phyloP scores from a whole-genome alignment of 2,113 vertebrate species.

The Rissa tridactyla region DNA sequence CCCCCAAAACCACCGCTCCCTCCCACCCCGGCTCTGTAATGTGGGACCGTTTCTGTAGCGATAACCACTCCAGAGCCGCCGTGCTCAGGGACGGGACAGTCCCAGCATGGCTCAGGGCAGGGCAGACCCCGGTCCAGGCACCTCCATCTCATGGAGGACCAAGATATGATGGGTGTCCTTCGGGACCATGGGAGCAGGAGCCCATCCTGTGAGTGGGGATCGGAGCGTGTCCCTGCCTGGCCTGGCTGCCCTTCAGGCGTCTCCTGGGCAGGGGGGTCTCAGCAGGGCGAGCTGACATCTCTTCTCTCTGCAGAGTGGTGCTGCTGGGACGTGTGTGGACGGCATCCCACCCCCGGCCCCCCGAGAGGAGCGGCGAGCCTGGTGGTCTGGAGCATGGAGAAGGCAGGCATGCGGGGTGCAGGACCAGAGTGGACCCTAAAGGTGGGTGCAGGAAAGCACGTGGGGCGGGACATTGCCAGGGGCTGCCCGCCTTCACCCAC shows the following conservation, averaged over 20 bases:
- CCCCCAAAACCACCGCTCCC: neutral
- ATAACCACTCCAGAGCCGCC: neutral
- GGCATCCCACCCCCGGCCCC: neutral
- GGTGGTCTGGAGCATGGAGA: neutral
- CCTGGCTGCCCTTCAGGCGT: neutral
- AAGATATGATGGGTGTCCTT: neutral
- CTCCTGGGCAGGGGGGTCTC: neutral
- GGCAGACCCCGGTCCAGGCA: neutral
- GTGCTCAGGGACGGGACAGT: accelerated
- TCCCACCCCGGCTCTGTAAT: neutral
- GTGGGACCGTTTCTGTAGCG: neutral
- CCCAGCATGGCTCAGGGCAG: neutral
- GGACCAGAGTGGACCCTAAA: neutral
- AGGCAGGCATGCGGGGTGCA: neutral
- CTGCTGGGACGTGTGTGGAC: accelerated
- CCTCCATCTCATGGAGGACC: neutral
- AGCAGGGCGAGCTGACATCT: neutral
- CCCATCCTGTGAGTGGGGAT: neutral
- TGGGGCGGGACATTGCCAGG: accelerated
- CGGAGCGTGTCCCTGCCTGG: neutral
- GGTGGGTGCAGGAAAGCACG: neutral
- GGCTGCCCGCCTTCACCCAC: accelerated
- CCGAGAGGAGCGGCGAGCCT: neutral
- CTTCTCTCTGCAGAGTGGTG: slow-evolving; percentile 32
- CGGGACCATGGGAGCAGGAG: neutral